These are phyloP conservation scores for Anisognathus igniventris DNA, from an alignment of 2,797 vertebrate species.

Conservation along the genomic window DNA sequence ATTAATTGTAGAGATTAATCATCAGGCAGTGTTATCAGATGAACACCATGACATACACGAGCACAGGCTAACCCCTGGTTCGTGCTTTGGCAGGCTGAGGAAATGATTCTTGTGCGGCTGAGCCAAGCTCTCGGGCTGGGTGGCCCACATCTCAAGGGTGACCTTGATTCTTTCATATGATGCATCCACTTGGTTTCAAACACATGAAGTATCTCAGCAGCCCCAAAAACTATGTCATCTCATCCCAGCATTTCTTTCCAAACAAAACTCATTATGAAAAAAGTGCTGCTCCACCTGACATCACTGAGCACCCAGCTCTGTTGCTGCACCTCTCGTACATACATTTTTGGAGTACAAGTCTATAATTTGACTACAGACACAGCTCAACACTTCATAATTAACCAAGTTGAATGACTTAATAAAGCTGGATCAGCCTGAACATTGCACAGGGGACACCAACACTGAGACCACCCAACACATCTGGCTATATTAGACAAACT, in stretches of 20 bases:
- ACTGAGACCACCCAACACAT: background rate
- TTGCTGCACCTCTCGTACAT: background rate
- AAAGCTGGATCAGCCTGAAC: background rate
- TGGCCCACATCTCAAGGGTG: constrained; percentile 38
- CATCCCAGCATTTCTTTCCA: background rate
- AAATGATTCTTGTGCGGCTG: constrained; percentile 7
- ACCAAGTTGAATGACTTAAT: background rate
- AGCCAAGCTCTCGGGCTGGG: constrained; percentile 58
- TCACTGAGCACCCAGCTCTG: background rate
- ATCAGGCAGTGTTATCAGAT: constrained; percentile 60
- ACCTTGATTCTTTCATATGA: background rate
- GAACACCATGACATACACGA: constrained; percentile 20
- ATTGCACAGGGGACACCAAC: background rate
- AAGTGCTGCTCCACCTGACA: background rate
- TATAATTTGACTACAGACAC: background rate
- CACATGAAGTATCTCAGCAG: background rate
- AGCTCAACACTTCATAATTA: background rate
- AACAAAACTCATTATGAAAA: background rate
- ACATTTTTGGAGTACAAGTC: background rate
- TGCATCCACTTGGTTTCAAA: background rate
- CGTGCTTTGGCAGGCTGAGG: constrained; percentile 62
- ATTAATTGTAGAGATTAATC: constrained; percentile 63
- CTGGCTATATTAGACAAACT: background rate
- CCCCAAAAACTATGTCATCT: background rate
- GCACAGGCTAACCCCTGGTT: constrained; percentile 30